These are phyloP conservation scores for Campopleginae sp. DNA, from an alignment of 2,888 invertebrate genomes.

Conservation along the genomic window DNA sequence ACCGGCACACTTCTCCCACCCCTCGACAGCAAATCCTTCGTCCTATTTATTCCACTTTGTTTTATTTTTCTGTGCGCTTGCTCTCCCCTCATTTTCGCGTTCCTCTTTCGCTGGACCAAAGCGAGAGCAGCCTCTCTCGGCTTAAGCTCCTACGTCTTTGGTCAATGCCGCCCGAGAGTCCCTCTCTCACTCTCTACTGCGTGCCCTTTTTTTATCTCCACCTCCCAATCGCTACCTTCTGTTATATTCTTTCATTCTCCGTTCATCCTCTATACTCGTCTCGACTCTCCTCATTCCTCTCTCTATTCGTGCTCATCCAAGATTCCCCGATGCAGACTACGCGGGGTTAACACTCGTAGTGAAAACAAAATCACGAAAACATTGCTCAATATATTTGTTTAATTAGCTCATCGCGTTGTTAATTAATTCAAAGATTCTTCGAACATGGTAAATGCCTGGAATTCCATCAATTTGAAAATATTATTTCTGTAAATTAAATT, in stretches of 20 bases:
- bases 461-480: background rate
- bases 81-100: constrained; percentile 42
- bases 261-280: constrained; percentile 46
- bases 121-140: constrained; percentile 58
- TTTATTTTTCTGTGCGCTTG: constrained; percentile 51
- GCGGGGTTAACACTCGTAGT: constrained; percentile 49
- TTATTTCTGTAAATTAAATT: background rate
- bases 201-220: constrained; percentile 76
- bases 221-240: constrained; percentile 76
- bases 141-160: constrained; percentile 68
- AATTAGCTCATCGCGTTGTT: background rate
- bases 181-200: constrained; percentile 66
- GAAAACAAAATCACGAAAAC: constrained; percentile 36
- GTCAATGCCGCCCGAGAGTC: constrained; percentile 57
- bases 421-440: background rate
- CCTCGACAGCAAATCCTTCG: constrained; percentile 40
- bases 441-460: background rate
- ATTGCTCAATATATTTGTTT: background rate
- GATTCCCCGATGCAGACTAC: background rate
- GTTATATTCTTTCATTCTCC: constrained; percentile 56
- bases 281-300: constrained; percentile 29
- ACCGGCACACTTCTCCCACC: constrained; percentile 39
- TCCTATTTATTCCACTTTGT: constrained; percentile 53
- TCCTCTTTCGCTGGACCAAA: constrained; percentile 54
- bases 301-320: constrained; percentile 7